Evolutionary conservation across 1,140 invertebrate genomes (phyloP).

Genomic region (Drosophila hydei): DNA sequence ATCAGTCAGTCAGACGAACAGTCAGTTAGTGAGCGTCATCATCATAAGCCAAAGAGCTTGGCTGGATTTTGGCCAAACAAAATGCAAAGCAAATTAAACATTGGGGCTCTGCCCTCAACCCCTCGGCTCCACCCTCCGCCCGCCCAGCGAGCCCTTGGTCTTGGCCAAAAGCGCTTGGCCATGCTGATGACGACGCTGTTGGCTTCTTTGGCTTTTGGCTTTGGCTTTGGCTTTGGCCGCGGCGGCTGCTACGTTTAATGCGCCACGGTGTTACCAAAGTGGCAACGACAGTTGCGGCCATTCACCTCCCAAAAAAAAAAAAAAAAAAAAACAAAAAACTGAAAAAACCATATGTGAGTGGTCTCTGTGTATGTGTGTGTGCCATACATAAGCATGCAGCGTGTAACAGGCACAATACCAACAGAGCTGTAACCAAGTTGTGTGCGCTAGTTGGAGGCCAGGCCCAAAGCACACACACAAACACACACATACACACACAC

Average conservation of each 20-base stretch:
- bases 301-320: slow-evolving; percentile 76
- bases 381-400: slow-evolving; percentile 44
- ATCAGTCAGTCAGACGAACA: slow-evolving; percentile 30
- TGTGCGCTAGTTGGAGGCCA: slow-evolving; percentile 54
- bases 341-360: slow-evolving; percentile 47
- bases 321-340: slow-evolving; percentile 49
- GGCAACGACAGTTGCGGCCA: slow-evolving; percentile 81
- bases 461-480: slow-evolving; percentile 36
- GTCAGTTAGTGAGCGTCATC: slow-evolving; percentile 37
- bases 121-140: slow-evolving; percentile 24
- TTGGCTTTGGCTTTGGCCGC: slow-evolving; percentile 48
- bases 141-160: slow-evolving; percentile 9
- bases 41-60: slow-evolving; percentile 38
- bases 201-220: slow-evolving; percentile 61
- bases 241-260: slow-evolving; percentile 73
- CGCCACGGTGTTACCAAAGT: slow-evolving; percentile 79
- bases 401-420: slow-evolving; percentile 46
- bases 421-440: slow-evolving; percentile 63
- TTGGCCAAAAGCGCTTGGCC: slow-evolving; percentile 62
- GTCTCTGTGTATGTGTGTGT: slow-evolving; percentile 54
- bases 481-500: slow-evolving; percentile 42
- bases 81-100: slow-evolving; percentile 79
- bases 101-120: slow-evolving; percentile 37
- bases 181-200: slow-evolving; percentile 68
- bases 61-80: slow-evolving; percentile 68